Percentiles rank a stretch among this genome's conserved stretches.
Conservation (phyloP, 2,113 vertebrate genomes). For the Seriola dumerili region DNA sequence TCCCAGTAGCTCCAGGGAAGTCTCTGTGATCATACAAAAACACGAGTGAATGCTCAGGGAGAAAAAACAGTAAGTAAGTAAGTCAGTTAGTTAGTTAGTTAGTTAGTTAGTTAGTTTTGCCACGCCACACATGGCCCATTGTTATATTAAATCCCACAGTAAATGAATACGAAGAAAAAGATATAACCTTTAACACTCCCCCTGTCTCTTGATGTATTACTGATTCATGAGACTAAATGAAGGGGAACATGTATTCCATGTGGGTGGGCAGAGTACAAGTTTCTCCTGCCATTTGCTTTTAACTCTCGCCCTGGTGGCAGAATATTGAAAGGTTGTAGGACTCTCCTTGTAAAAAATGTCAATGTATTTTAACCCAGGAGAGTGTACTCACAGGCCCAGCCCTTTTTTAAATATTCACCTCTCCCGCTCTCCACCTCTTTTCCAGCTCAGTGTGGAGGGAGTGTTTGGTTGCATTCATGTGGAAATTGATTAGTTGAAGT, state of each 20-base stretch:
- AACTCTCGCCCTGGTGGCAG: slow-evolving; percentile 41
- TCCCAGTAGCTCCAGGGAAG: not conserved
- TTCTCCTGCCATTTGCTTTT: slow-evolving; percentile 54
- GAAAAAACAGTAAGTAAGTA: too few species aligned
- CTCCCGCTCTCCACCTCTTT: not conserved
- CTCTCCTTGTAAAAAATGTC: slow-evolving; percentile 14
- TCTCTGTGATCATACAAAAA: not conserved
- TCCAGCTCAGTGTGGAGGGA: slow-evolving; percentile 5
- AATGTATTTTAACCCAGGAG: not conserved
- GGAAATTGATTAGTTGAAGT: slow-evolving; percentile 51
- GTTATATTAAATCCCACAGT: slow-evolving; percentile 26
- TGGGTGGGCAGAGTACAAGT: slow-evolving; percentile 51
- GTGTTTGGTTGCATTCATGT: slow-evolving; percentile 35
- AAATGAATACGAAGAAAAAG: slow-evolving; percentile 12
- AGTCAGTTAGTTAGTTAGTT: too few species aligned
- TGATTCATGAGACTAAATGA: slow-evolving; percentile 75
- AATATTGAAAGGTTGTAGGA: slow-evolving; percentile 14
- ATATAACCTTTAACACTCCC: slow-evolving; percentile 5
- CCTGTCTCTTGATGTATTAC: slow-evolving; percentile 45
- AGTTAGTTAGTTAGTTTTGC: not conserved
- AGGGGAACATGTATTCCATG: slow-evolving; percentile 64
- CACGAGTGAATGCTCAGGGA: too few species aligned
- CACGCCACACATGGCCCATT: not conserved
- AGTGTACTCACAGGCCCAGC: not conserved
- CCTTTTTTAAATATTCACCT: slow-evolving; percentile 15